Base-by-base conservation (phyloP, 2,888 invertebrate genomes). In the Standfussiana lucernea region DNA sequence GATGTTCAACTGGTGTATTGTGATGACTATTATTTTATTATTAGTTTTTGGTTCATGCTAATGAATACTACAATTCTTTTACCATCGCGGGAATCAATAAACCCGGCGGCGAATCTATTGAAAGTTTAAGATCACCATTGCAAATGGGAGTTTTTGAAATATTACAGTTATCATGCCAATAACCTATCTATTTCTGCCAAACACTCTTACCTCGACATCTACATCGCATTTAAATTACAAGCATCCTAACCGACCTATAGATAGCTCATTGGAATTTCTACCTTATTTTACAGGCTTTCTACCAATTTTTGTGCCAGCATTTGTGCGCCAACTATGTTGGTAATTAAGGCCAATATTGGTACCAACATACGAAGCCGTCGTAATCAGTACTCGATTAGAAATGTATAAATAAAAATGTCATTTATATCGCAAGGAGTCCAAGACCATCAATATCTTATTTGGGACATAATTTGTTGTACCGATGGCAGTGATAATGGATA, bases 401-500 rank as follows among this genome's bases (percentile, higher is more conserved):
- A 67, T 71, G 61, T 78, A 64, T 40, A 66, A 82, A 74, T 42
- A 66, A 76, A 69, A 56, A 70, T 61, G 11, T 65, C 18, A 72
- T 85, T 65, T 71, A 86, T 61, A 75, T 74, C 73, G 59, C 71
- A 88, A 89, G 90, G 91, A 92, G 92, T 92, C 82, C 92, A 92
- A 92, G 92, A 90, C 92, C 92, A 61, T 65, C 4, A 45, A 61
- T 71, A 66, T 76, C 76, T 69, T 66, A 69, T 75, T 70, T 75
- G 75, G 80, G 83, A 84, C 76, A 72, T 56, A 77, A 53, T 72
- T 47, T 65, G 35, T 80, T 78, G 72, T 74, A 77, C 72, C 32
- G 42, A 42, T 87, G 90, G 89, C 89, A 90, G 90, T 89, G 90
- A 74, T 82, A 15, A 50, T 74, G 47, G 45, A 42, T 73, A 37